These are phyloP conservation scores for Trematocara zebra DNA, from an alignment of 2,113 vertebrate genomes.

Conservation along the genomic window DNA sequence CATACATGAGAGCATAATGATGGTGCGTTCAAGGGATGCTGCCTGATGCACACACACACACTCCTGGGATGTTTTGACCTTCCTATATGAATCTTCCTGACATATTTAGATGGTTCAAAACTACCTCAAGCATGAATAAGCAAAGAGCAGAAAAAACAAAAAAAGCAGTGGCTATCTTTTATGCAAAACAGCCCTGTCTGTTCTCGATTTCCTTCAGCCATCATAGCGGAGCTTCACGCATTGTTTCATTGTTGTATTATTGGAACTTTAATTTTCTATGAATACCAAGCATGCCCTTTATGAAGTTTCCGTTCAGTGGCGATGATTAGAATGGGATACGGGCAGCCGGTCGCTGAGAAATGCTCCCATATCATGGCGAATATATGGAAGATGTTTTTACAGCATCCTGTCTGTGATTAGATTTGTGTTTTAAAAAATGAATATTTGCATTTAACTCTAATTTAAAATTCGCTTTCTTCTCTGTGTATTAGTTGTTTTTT, in stretches of 20 bases:
- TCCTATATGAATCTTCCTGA: conserved; percentile 2
- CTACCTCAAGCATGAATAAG: conserved; percentile 36
- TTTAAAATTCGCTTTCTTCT: neutral
- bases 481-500: neutral
- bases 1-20: neutral
- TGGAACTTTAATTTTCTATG: conserved; percentile 9
- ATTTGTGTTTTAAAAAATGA: neutral
- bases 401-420: neutral
- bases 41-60: neutral
- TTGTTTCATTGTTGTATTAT: neutral
- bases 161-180: conserved; percentile 16
- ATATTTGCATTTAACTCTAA: neutral
- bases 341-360: neutral
- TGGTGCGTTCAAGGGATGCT: neutral
- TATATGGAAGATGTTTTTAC: neutral
- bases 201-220: conserved; percentile 22
- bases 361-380: neutral
- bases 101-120: conserved; percentile 21
- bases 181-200: conserved; percentile 41
- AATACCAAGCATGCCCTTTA: conserved; percentile 25
- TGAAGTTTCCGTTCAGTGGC: neutral
- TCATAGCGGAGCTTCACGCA: neutral
- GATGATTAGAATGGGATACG: neutral
- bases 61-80: conserved; percentile 23
- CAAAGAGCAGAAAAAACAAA: neutral